Conservation (phyloP, 2,797 vertebrate species). For the Tokudaia muenninki region DNA sequence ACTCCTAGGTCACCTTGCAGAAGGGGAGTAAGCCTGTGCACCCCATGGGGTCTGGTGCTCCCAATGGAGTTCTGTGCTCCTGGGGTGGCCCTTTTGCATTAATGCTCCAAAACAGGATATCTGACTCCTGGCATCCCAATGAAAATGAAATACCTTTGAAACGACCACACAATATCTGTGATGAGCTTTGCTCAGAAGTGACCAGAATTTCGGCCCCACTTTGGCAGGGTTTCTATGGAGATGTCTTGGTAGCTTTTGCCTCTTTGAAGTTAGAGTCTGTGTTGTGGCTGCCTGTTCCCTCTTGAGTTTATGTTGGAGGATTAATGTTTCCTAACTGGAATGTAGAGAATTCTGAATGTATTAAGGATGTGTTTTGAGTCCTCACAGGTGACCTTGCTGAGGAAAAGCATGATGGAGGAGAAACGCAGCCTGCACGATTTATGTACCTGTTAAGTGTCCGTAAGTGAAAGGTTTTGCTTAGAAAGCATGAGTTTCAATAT, state of each 20-base stretch:
- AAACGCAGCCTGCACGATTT: constrained; percentile 78
- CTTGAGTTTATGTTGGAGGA: constrained; percentile 83
- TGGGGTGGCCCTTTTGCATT: constrained; percentile 81
- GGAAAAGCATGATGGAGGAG: constrained; percentile 82
- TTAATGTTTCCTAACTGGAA: constrained; percentile 82
- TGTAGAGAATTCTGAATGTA: constrained; percentile 85
- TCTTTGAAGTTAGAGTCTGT: constrained; percentile 88
- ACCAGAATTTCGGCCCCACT: constrained; percentile 87
- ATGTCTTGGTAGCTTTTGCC: constrained; percentile 88
- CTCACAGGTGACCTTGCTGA: constrained; percentile 73
- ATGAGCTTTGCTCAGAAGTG: constrained; percentile 88
- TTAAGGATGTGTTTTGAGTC: constrained; percentile 77
- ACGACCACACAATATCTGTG: constrained; percentile 82
- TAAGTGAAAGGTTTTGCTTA: constrained; percentile 76
- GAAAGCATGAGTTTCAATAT: constrained; percentile 80
- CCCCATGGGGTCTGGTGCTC: constrained; percentile 79
- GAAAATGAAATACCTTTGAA: constrained; percentile 82
- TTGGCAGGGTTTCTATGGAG: constrained; percentile 86
- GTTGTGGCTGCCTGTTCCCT: constrained; percentile 83
- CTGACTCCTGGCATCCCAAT: constrained; percentile 85
- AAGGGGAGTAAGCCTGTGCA: constrained; percentile 80
- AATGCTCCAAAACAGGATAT: constrained; percentile 83
- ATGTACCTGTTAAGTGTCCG: constrained; percentile 77
- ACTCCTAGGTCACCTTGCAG: constrained; percentile 76
- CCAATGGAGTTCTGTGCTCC: constrained; percentile 81